Conservation (phyloP, 2,797 vertebrate genomes). For the Zalophus californianus region DNA sequence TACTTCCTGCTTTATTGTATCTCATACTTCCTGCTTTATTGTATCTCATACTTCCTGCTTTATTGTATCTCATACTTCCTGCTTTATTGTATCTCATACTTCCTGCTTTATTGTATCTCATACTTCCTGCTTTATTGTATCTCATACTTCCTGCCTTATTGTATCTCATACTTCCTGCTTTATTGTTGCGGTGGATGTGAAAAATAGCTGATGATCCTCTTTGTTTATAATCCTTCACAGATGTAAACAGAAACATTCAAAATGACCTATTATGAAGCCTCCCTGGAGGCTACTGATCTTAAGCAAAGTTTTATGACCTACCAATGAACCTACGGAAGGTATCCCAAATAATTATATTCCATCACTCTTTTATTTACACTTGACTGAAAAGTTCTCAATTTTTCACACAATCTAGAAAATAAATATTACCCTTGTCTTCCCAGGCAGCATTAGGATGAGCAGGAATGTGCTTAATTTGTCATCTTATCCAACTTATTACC, state of each 20-base stretch:
- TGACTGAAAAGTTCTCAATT: slow-evolving; percentile 12
- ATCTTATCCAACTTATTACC: slow-evolving; percentile 10
- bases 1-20: background rate
- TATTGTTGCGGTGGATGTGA: background rate
- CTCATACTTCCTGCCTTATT: no score
- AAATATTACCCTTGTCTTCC: slow-evolving; percentile 45
- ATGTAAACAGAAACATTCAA: slow-evolving; percentile 40
- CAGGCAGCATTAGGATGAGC: background rate
- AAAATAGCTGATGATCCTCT: background rate
- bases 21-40: background rate
- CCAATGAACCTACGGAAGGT: background rate
- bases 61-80: background rate
- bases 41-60: background rate
- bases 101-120: background rate
- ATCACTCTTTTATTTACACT: background rate
- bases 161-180: background rate
- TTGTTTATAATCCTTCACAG: background rate
- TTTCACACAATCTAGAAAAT: slow-evolving; percentile 59
- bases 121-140: background rate
- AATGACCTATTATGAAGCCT: background rate
- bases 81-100: background rate
- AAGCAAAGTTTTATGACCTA: slow-evolving; percentile 37
- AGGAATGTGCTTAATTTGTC: background rate
- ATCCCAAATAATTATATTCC: slow-evolving; percentile 24
- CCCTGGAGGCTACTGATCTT: background rate